phyloP scores from a whole-genome alignment of 2,113 vertebrate genomes.

The Peromyscus maniculatus region DNA sequence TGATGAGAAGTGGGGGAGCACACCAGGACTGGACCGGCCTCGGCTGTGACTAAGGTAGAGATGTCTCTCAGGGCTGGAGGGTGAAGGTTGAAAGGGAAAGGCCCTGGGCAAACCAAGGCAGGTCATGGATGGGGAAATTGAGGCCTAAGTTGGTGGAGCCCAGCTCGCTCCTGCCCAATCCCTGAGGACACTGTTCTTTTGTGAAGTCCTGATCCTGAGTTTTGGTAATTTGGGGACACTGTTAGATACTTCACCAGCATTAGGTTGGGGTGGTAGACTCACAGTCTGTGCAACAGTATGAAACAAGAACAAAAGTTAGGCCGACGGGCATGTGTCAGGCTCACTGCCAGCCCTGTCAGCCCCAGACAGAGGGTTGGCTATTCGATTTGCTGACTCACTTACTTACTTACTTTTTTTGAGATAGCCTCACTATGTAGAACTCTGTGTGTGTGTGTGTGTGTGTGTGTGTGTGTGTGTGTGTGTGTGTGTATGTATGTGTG shows the following conservation, averaged over 20 bases:
- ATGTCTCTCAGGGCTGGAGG: not conserved
- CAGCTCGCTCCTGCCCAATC: not conserved
- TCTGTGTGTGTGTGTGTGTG: not conserved
- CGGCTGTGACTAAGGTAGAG: too few species aligned
- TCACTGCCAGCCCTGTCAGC: not conserved
- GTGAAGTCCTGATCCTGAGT: not conserved
- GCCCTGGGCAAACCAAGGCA: not conserved
- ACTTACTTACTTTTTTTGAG: not conserved
- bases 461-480: not conserved
- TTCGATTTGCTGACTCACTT: not conserved
- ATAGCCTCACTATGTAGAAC: not conserved
- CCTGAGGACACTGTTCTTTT: not conserved
- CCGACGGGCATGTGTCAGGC: not conserved
- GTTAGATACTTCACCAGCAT: not conserved
- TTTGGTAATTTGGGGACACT: not conserved
- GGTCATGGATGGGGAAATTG: not conserved
- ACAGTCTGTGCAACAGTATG: rapidly evolving
- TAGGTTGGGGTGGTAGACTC: not conserved
- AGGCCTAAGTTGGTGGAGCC: not conserved
- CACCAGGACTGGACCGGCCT: not conserved
- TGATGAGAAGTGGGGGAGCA: not conserved
- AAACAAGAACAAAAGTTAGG: not conserved
- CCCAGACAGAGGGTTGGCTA: not conserved
- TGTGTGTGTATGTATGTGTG: not conserved
- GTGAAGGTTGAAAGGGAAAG: not conserved